Base-by-base conservation (phyloP, 2,888 invertebrate species). In the Lacanobia oleracea region DNA sequence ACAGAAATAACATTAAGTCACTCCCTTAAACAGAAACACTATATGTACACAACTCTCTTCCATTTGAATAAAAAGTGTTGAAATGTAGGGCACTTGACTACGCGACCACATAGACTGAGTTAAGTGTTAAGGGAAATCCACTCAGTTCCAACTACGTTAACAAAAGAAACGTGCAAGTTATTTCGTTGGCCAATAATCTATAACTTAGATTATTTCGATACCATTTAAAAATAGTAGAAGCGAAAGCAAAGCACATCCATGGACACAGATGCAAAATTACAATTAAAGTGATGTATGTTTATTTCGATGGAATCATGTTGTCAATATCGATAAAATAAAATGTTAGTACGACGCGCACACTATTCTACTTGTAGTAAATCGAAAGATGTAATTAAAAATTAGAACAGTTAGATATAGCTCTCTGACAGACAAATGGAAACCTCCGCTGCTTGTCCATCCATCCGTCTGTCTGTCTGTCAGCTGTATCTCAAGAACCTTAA, bases 61-160 rank as follows among this genome's bases (percentile, higher is more conserved):
- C 95, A 95, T 95, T 95, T 93, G 92, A 90, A 87, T 90, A 91
- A 92, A 90, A 92, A 91, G 87, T 91, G 87, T 84, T 88, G 88
- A 92, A 93, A 95, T 94, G 93, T 95, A 94, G 95, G 95, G 87
- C 95, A 95, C 91, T 84, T 77, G 79, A 81, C 79, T 83, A 85
- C 72, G 81, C 78, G 78, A 89, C 83, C 82, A 84, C 87, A 88
- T 88, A 88, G 67, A 86, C 81, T 79, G 62, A 79, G 70, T 71
- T 71, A 60, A 68, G 73, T 68, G 48, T 72, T 61, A 48, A 72
- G 73, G 54, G 37, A 56, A 70, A 75, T 78, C 27, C 56, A 80
- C 66, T 72, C 21, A 57, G 63, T 50, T 67, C 37, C 21, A 64
- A 72, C 57, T 72, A 23, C 57, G 51, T 37, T 75, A 76, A 59